These are phyloP conservation scores for Sylvilagus bachmani DNA, from an alignment of 2,113 vertebrate species.

Conservation along the genomic window DNA sequence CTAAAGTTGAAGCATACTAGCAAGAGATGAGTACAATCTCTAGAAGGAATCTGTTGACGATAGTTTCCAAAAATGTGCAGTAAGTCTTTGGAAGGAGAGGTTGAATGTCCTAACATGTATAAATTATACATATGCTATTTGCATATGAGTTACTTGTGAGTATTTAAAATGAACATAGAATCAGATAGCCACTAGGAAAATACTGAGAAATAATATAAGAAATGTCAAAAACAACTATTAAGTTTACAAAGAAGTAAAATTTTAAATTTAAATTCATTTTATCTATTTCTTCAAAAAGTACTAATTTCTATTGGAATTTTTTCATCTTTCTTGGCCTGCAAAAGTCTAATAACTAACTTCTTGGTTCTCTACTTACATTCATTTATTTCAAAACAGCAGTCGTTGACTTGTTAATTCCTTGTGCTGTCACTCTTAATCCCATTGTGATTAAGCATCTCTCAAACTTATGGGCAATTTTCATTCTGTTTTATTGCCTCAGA, in stretches of 20 bases:
- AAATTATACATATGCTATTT: not conserved
- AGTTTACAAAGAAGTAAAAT: not conserved
- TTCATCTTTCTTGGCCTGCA: not conserved
- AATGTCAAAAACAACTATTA: not conserved
- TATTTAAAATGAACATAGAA: not conserved
- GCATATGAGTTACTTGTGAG: not conserved
- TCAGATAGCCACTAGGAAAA: not conserved
- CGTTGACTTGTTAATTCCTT: constrained; percentile 55
- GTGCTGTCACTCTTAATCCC: constrained; percentile 62
- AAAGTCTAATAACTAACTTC: not conserved
- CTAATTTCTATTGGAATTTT: not conserved
- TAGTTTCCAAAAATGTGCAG: not conserved
- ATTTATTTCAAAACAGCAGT: constrained; percentile 33
- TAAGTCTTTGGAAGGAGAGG: not conserved
- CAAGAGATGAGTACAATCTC: not conserved
- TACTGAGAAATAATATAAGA: not conserved
- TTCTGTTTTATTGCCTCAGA: constrained; percentile 49
- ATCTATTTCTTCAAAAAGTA: not conserved
- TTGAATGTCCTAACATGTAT: not conserved
- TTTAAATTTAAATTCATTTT: not conserved
- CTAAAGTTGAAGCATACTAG: fast-evolving
- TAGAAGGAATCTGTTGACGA: not conserved
- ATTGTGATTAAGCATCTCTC: constrained; percentile 63
- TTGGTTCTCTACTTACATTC: not conserved
- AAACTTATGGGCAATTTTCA: constrained; percentile 54